phyloP scores from a whole-genome alignment of 2,888 invertebrate species.

The Drosophila austrosaltans region DNA sequence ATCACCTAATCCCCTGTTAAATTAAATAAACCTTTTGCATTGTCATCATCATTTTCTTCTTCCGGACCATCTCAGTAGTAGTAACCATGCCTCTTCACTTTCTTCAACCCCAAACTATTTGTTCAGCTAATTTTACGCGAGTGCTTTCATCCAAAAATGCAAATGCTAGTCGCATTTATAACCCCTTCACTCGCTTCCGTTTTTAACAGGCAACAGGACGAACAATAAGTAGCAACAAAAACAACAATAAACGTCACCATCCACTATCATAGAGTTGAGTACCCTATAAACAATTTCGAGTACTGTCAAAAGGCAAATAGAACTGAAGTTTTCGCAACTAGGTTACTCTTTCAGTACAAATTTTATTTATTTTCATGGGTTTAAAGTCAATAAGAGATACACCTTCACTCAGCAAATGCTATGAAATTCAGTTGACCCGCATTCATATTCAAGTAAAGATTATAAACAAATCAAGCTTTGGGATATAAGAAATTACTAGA shows the following conservation, averaged over 20 bases:
- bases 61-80: not conserved
- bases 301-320: not conserved
- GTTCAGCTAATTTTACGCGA: conserved; percentile 65
- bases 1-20: conserved; percentile 51
- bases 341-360: too few species aligned
- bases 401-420: too few species aligned
- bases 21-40: conserved; percentile 67
- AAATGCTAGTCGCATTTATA: conserved; percentile 46
- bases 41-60: conserved; percentile 40
- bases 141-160: conserved; percentile 56
- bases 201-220: conserved; percentile 34
- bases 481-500: too few species aligned
- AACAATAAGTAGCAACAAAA: conserved; percentile 41
- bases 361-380: too few species aligned
- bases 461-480: too few species aligned
- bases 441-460: too few species aligned
- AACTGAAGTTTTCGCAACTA: not conserved
- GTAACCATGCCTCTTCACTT: conserved; percentile 27
- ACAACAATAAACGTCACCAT: conserved; percentile 31
- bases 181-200: conserved; percentile 39
- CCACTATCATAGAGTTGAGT: conserved; percentile 25
- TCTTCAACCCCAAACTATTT: conserved; percentile 45
- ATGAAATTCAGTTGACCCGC: too few species aligned
- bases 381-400: too few species aligned
- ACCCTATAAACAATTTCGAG: conserved; percentile 4